Evolutionary conservation across 2,113 vertebrate species (phyloP), one percentile per base, ranked within the genome.

Genomic region (Daphoenositta chrysoptera): DNA sequence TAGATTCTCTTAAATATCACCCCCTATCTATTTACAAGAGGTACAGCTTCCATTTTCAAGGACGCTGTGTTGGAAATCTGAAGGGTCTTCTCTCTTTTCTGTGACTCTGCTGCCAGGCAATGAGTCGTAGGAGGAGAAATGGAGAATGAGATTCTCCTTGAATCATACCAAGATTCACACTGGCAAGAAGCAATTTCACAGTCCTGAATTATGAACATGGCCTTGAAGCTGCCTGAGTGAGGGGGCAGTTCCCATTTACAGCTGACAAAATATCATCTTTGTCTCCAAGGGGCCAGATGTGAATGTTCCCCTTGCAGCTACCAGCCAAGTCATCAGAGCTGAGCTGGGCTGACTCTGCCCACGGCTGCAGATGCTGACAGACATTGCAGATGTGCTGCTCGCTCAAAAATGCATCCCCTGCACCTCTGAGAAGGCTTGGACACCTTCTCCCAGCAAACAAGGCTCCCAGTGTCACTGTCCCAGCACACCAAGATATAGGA

Each of bases 91-190:
- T 35, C 89, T 91, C 80, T 66, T 56, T 87, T 27, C 84, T 79
- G 64, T 35, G 60, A 26, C 45, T 70, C 57, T 84, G 22, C 70
- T 95, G 57, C 73, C 77, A 94, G 77, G n/a, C 69, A 90, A 77
- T 91, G 83, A 72, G 83, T 72, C 0, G 5, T 14, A 60, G 37
- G 37, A 87, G 66, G 54, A 82, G 79, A 83, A 69, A 76, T 1
- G 4, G 72, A 64, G 53, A 87, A 72, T n/a, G 31, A 48, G 77
- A 96, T 80, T 96, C 72, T 94, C 78, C 87, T 96, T 90, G 92
- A 93, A 90, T 12, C 40, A 30, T 4, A 73, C 54, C 21, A 35
- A 91, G 73, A 83, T 72, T 91, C 85, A 83, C 61, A 30, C 33
- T 26, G 82, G 39, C 47, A 83, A 85, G 83, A 78, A 84, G 69